Percentiles rank a stretch among this genome's conserved stretches.
phyloP scores from a whole-genome alignment of 2,797 vertebrate genomes.

The Zenarchopterus dispar region DNA sequence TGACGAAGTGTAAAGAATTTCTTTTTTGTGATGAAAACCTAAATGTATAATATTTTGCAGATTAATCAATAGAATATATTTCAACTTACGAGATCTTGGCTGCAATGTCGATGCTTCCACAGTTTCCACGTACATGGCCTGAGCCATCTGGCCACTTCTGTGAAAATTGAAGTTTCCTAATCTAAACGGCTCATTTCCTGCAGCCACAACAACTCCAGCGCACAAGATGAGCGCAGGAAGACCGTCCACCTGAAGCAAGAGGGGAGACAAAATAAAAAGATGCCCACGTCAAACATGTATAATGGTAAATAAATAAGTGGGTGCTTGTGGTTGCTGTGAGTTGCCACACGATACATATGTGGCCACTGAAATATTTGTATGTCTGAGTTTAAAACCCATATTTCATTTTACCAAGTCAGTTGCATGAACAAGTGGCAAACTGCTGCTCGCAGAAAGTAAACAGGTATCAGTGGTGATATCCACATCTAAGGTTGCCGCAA shows the following conservation, averaged over 20 bases:
- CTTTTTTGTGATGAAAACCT: too few species aligned
- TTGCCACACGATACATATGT: too few species aligned
- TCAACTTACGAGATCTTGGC: slow-evolving; percentile 85
- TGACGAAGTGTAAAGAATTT: too few species aligned
- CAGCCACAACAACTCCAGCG: slow-evolving; percentile 90
- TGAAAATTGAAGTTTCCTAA: slow-evolving; percentile 84
- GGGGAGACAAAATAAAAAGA: slow-evolving; percentile 5
- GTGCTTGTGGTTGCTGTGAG: too few species aligned
- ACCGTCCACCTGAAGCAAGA: slow-evolving; percentile 84
- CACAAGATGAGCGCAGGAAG: slow-evolving; percentile 87
- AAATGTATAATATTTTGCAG: background rate
- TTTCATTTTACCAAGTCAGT: too few species aligned
- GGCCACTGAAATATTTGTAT: too few species aligned
- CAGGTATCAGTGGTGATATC: too few species aligned
- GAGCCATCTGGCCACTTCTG: slow-evolving; percentile 75
- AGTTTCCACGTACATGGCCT: slow-evolving; percentile 77
- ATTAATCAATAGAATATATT: background rate
- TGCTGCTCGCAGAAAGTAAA: too few species aligned
- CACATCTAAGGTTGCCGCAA: background rate
- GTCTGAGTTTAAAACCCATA: too few species aligned
- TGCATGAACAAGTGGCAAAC: too few species aligned
- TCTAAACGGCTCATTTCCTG: slow-evolving; percentile 91
- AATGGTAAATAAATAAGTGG: too few species aligned
- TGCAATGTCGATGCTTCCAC: slow-evolving; percentile 76
- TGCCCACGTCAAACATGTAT: background rate